Evolutionary conservation across 2,888 invertebrate genomes (phyloP), one percentile per base, ranked within the genome.

Genomic region (Heliothis peltigera): DNA sequence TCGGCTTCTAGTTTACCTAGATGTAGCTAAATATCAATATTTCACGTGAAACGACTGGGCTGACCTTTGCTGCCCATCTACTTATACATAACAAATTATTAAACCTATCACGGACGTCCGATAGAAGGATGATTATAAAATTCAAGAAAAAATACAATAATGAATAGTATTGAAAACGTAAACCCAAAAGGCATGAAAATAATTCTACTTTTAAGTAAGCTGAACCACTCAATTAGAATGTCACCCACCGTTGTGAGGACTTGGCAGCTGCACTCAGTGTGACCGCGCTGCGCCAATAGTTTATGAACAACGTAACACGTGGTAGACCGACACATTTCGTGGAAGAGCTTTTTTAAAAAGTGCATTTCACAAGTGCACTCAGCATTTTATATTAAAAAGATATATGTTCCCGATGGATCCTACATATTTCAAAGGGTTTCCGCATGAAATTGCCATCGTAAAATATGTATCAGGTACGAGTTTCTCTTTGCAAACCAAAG

Each of bases 261-360:
- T 72, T 73, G 74, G 77, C 77, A 72, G 32, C 62, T 55, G 49
- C 32, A 42, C 12, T 44, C 44, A 15, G 47, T 46, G 42, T 46
- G 48, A 21, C 51, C 55, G 47, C 49, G 56, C 57, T 64, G 56
- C 55, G 71, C 71, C 76, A 75, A 70, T 57, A 60, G 19, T 61
- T 71, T 61, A 71, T 64, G 47, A 54, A 28, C 48, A 42, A 76
- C 53, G 53, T 69, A 64, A 64, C 64, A 75, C 64, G 56, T 55
- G 51, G 53, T 67, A 67, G 12, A 35, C 51, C 54, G 25, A 28
- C 56, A 65, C 56, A 39, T 48, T 52, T 65, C 57, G 73, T 66
- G 48, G 52, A 54, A 66, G 35, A 72, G 25, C 17, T 47, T 21
- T 72, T 56, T 69, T 52, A 47, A 65, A 52, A 65, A 53, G 47